Evolutionary conservation across 2,113 vertebrate genomes (phyloP).

Genomic region (Alces alces): DNA sequence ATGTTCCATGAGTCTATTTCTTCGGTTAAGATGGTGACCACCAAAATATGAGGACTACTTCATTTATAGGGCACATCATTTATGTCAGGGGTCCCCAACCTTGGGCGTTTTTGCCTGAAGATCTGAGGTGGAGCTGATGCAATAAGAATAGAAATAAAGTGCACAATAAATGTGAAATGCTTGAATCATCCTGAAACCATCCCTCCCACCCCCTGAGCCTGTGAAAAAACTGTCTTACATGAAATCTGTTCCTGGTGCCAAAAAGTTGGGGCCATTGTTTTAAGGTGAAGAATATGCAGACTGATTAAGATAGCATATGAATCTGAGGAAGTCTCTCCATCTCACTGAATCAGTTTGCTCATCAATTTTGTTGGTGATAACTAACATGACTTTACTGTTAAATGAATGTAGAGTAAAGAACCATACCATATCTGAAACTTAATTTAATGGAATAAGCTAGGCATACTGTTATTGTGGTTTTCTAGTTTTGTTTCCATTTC

Average conservation of each 20-base stretch:
- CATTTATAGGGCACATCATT: neutral
- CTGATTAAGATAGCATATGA: neutral
- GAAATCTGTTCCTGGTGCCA: neutral
- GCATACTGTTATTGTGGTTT: neutral
- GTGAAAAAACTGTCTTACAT: neutral
- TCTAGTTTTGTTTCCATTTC: neutral
- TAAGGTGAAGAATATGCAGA: neutral
- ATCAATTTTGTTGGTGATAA: neutral
- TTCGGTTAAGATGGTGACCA: neutral
- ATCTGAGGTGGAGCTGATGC: neutral
- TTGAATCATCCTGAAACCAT: neutral
- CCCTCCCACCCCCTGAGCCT: neutral
- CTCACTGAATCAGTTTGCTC: neutral
- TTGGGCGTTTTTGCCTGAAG: neutral
- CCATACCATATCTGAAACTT: neutral
- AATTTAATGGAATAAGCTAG: neutral
- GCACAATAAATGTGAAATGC: neutral
- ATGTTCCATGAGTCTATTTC: neutral
- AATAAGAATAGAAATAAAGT: neutral
- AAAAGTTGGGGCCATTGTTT: neutral
- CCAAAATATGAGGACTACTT: neutral
- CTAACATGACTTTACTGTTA: neutral
- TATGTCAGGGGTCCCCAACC: neutral
- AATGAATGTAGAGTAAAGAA: neutral
- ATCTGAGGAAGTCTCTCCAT: neutral